These are phyloP conservation scores for Rosalia funebris DNA, from an alignment of 2,888 invertebrate species.

Conservation along the genomic window DNA sequence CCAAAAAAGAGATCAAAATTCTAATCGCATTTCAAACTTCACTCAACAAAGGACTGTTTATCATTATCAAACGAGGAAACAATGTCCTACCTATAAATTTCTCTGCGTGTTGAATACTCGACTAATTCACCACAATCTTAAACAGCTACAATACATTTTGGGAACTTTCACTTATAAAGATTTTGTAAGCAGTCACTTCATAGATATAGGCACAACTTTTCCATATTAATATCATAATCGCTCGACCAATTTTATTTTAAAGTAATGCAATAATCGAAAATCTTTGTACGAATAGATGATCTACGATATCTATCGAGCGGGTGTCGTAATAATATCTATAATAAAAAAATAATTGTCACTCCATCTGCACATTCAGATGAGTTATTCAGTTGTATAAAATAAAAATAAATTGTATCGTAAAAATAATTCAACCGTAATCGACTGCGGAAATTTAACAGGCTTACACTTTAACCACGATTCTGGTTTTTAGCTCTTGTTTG, in stretches of 20 bases:
- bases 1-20: neutral
- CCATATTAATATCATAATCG: neutral
- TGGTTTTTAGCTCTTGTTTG: neutral
- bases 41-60: neutral
- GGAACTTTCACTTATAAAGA: constrained; percentile 9
- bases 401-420: neutral
- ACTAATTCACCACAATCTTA: neutral
- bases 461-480: constrained; percentile 3
- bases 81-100: neutral
- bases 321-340: no score
- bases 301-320: constrained; percentile 5
- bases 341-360: no score
- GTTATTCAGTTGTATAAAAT: neutral
- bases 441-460: constrained; percentile 1
- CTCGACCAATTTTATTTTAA: constrained; percentile 2
- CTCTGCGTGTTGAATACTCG: neutral
- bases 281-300: neutral
- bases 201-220: constrained; percentile 5
- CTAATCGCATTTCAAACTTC: neutral
- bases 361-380: neutral
- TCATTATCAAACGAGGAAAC: neutral
- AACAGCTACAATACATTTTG: constrained; percentile 1
- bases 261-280: neutral
- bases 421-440: constrained; percentile 12
- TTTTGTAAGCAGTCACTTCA: neutral